Evolutionary conservation across 1,140 invertebrate genomes (phyloP), one percentile per base, ranked within the genome.

Genomic region (Drosophila nigrodunni): DNA sequence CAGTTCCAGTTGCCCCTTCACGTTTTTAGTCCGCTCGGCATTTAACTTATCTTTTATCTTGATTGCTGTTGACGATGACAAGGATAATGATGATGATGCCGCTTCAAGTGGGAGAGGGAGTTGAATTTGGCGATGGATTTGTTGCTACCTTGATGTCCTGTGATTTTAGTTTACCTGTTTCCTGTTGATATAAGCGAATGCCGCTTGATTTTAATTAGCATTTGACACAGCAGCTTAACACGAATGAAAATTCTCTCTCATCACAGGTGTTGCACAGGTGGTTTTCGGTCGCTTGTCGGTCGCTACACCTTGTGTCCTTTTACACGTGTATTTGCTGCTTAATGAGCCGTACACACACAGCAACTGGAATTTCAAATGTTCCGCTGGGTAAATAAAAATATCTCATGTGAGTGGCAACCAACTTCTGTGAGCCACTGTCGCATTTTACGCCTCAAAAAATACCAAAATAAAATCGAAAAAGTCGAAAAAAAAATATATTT

Each of bases 11-110:
- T 37, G n/a, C 25, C 18, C 18, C 18, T n/a, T 39, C 41, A 60
- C 18, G 62, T 46, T 52, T 66, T 55, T 49, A 62, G 62, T 59
- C 69, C 43, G 47, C 59, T 73, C 57, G 78, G 80, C 78, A 89
- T 89, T 89, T 89, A 89, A 89, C 86, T 89, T 89, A 89, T 89
- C 85, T 88, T 88, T 90, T 89, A 89, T 89, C 85, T 79, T 89
- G 85, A 89, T 89, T 89, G 85, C 85, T 89, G 85, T 89, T 81
- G 85, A 89, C 85, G 85, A 89, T 89, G 85, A 85, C 85, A 89
- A 79, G 85, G 85, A 89, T 89, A 89, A 89, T 89, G 85, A 89
- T 89, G 80, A 89, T 88, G 83, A 82, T 81, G 82, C 61, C 69
- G 82, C 65, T 30, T 30, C 25, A 6, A 30, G 3, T 30, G 25